Evolutionary conservation across 2,888 invertebrate genomes (phyloP).

Genomic region (Ferrisia virgata): DNA sequence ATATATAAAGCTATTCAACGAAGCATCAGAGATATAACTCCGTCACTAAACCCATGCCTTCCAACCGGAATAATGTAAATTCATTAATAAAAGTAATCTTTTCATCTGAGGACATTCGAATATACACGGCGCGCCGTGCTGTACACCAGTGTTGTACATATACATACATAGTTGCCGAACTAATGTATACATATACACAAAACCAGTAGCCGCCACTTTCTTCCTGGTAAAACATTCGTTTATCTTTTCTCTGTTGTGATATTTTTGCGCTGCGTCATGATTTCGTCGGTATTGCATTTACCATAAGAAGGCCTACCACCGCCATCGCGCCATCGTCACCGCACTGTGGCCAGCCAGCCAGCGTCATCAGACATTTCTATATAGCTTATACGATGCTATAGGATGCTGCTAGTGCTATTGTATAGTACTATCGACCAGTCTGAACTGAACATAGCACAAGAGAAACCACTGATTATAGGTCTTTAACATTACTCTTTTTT

Average conservation of each 20-base stretch:
- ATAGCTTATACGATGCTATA: too few relatives aligned
- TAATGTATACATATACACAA: conserved; percentile 30
- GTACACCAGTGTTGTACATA: not conserved
- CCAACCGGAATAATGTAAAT: conserved; percentile 46
- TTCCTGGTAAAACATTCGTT: conserved; percentile 45
- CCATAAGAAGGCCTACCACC: conserved; percentile 23
- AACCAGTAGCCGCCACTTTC: conserved; percentile 46
- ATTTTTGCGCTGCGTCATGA: conserved; percentile 42
- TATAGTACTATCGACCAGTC: not conserved
- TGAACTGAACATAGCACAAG: not conserved
- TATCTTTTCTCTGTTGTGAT: conserved; percentile 20
- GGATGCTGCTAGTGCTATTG: too few relatives aligned
- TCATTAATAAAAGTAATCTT: conserved; percentile 46
- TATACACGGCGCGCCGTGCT: not conserved
- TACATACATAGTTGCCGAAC: not conserved
- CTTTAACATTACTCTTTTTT: conserved; percentile 23
- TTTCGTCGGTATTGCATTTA: conserved; percentile 28
- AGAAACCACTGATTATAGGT: conserved; percentile 38
- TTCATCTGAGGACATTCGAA: conserved; percentile 46
- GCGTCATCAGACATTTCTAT: too few relatives aligned
- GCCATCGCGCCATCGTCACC: not conserved
- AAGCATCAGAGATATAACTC: conserved; percentile 32
- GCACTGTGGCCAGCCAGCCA: not conserved
- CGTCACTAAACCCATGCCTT: conserved; percentile 42
- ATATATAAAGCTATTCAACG: conserved; percentile 36